Percentiles rank a stretch among this genome's conserved stretches.
Evolutionary conservation across 2,113 vertebrate species (phyloP).

Genomic region (Formicarius rufipectus): DNA sequence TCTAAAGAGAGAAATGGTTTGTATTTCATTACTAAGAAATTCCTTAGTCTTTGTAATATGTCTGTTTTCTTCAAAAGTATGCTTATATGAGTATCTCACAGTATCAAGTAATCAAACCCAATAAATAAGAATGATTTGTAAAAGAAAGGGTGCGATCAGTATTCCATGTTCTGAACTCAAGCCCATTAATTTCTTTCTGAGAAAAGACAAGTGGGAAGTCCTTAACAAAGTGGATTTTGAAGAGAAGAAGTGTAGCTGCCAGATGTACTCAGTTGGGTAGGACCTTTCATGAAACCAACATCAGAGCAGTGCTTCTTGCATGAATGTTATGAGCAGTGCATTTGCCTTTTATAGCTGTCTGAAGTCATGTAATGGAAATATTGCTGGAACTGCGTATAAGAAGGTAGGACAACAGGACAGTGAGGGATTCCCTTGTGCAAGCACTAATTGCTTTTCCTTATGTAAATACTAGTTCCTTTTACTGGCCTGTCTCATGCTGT

Average conservation of each 20-base stretch:
- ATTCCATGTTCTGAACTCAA: not conserved
- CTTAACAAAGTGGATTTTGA: not conserved
- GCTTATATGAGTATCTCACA: not conserved
- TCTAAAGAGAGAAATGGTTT: not conserved
- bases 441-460: not conserved
- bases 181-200: not conserved
- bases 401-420: not conserved
- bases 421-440: not conserved
- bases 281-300: not conserved
- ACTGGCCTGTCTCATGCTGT: not conserved
- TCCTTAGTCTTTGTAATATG: not conserved
- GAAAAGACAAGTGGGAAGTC: not conserved
- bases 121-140: not conserved
- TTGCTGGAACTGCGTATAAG: not conserved
- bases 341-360: not conserved
- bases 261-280: not conserved
- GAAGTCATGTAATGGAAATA: not conserved
- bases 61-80: not conserved
- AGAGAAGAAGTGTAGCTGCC: not conserved
- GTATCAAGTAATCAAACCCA: not conserved
- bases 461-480: not conserved
- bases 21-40: not conserved
- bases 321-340: not conserved
- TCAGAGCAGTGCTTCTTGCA: not conserved
- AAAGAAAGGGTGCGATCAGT: not conserved